Conservation (phyloP, 2,113 vertebrate species). For the Bambusicola thoracicus region DNA sequence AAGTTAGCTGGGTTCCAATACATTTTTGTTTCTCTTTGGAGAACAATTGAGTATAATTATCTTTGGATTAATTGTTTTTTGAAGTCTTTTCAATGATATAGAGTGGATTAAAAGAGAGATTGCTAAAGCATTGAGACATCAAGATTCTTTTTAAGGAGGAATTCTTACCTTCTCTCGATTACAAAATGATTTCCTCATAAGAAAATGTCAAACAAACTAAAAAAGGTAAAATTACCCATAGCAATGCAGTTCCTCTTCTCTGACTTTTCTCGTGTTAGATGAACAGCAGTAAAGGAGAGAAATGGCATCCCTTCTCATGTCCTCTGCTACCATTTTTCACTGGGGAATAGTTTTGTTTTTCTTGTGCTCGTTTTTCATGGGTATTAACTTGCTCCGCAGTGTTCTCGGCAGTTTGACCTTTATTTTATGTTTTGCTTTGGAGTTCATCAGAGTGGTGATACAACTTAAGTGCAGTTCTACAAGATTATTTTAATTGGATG, state of each 20-base stretch:
- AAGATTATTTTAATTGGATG: slow-evolving; percentile 40
- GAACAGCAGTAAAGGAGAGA: slow-evolving; percentile 30
- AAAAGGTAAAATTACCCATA: neutral
- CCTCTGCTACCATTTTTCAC: slow-evolving; percentile 34
- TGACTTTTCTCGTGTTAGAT: neutral
- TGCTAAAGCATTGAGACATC: neutral
- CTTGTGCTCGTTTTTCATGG: slow-evolving; percentile 42
- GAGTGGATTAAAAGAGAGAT: slow-evolving; percentile 29
- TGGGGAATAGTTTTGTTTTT: slow-evolving; percentile 28
- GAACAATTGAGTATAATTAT: slow-evolving; percentile 24
- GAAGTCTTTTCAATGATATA: slow-evolving; percentile 10
- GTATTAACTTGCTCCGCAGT: slow-evolving; percentile 35
- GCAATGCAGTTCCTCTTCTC: neutral
- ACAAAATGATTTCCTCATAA: neutral
- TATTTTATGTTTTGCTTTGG: slow-evolving; percentile 55
- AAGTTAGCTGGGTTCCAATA: neutral
- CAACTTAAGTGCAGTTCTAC: slow-evolving; percentile 35
- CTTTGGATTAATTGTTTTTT: slow-evolving; percentile 43
- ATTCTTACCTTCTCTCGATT: slow-evolving; percentile 33
- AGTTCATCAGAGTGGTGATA: slow-evolving; percentile 30
- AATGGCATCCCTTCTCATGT: slow-evolving; percentile 5
- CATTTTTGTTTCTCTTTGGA: neutral
- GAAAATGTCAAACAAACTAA: neutral
- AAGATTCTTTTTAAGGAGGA: neutral
- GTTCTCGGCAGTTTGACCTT: slow-evolving; percentile 39